Conservation (phyloP, 2,113 vertebrate genomes). For the Lophochroa leadbeateri region DNA sequence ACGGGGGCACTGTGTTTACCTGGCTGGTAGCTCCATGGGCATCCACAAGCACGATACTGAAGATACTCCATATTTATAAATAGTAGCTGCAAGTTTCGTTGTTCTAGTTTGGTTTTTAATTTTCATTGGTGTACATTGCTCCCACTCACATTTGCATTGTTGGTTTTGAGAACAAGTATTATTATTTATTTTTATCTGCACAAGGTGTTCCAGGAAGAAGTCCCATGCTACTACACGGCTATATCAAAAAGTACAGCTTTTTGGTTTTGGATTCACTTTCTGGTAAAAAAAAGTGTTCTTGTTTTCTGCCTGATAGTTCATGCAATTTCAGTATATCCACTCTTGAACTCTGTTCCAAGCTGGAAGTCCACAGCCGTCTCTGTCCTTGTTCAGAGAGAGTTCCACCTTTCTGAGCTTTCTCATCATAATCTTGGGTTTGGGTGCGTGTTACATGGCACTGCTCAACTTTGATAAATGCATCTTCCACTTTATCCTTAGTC, state of each 20-base stretch:
- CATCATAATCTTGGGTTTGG: fast-evolving
- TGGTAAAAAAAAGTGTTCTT: not conserved
- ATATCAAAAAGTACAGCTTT: not conserved
- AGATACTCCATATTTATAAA: too few relatives aligned
- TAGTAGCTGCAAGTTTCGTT: not conserved
- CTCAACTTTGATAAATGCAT: not conserved
- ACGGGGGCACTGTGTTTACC: not conserved
- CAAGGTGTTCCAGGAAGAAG: not conserved
- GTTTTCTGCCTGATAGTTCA: not conserved
- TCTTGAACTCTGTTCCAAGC: not conserved
- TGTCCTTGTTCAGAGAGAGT: not conserved
- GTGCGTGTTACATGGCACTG: not conserved
- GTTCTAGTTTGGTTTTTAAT: not conserved
- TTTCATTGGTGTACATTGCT: not conserved
- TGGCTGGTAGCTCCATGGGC: not conserved
- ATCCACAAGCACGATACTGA: not conserved
- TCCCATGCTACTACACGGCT: fast-evolving
- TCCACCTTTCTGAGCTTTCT: not conserved
- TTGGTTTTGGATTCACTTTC: not conserved
- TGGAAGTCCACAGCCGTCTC: not conserved
- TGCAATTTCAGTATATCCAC: fast-evolving
- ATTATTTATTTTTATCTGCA: not conserved
- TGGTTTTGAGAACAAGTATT: not conserved
- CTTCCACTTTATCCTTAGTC: not conserved
- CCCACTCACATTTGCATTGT: not conserved